Base-by-base conservation (phyloP, 2,113 vertebrate genomes). In the Brachyistius frenatus region DNA sequence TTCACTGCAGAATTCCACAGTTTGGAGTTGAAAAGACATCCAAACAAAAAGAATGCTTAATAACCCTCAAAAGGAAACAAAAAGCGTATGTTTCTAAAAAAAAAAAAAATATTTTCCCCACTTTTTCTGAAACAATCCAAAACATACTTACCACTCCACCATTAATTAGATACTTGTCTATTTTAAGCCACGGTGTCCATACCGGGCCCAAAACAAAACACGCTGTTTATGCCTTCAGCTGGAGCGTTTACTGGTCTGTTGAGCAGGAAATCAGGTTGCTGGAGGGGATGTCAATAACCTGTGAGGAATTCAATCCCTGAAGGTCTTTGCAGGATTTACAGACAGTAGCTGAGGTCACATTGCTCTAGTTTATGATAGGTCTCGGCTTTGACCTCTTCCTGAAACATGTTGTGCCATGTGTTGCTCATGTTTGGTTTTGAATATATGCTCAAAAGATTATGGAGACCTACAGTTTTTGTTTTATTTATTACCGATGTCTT, bases 291-390 rank as follows among this genome's bases (percentile, higher is more conserved):
- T 52, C 30, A 23, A 46, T 54, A 32, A 56, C 62, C 41, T 77
- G 14, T 30, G 39, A 33, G 36, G 41, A 66, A 66, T 69, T 64
- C 13, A 74, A 39, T 44, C 50, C 32, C 57, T 71, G 13, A 32
- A 55, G 53, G 54, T 54, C 15, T 9, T 60, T 69, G 53, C 52
- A 32, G 36, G 44, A 54, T 32, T 75, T 67, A 63, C 61, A 62
- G 39, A 69, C 64, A 13, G 73, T 36, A 67, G 66, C 55, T 50
- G 60, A 79, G 66, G 54, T 74, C 53, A 35, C 71, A 60, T 71
- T 15, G 0, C 69, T 80, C 14, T 2, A 31, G 23, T 49, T 63
- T 7, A n/a, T 44, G 50, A 49, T 11, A 56, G 13, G 66, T 54
- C 15, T 54, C 1, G 23, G n/a, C 60, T 73, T 67, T 74, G 30